Evolutionary conservation across 2,113 vertebrate genomes (phyloP), one percentile per base, ranked within the genome.

Genomic region (Ibidorhyncha struthersii): DNA sequence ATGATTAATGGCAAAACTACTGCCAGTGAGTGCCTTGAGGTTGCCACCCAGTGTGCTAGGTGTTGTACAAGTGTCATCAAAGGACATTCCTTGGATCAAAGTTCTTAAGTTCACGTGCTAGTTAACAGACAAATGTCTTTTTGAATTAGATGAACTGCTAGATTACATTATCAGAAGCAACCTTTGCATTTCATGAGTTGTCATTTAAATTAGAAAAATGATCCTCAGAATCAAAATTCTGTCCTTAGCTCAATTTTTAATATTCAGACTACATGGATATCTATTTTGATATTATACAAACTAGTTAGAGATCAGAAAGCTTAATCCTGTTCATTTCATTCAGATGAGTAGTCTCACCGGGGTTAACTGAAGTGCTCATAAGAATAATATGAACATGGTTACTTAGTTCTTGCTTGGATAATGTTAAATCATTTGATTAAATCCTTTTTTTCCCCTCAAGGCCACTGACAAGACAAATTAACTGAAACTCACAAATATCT

Each of bases 301-400:
- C 23, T 66, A 38, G 65, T 61, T 59, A 74, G 32, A 2, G 4
- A 70, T 72, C 45, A 47, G 80, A 86, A 86, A 82, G 22, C 20
- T 58, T 87, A 94, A 91, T 95, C 58, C 29, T 80, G 4, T 66
- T 88, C 5, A 85, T 92, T 89, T 79, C n/a, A 87, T 91, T 93
- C 81, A 73, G 40, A 66, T 43, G 40, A 72, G 52, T 84, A 56
- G 40, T 86, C 50, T 83, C 47, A 9, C 29, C 25, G 29, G 38
- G 32, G 22, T 91, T 89, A 86, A 72, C 61, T 23, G n/a, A 93
- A 89, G 17, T 50, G 38, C 34, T 94, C 25, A 45, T 69, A 82
- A 58, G 65, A 65, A 81, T 92, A 62, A 34, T 55, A 79, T 72
- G 49, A 93, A 61, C 9, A 38, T 50, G 25, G 40, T 61, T 92